Percentiles rank a stretch among this genome's conserved stretches.
These are phyloP conservation scores for Trissoscelio sp. DNA, from an alignment of 2,888 invertebrate genomes.

Conservation along the genomic window DNA sequence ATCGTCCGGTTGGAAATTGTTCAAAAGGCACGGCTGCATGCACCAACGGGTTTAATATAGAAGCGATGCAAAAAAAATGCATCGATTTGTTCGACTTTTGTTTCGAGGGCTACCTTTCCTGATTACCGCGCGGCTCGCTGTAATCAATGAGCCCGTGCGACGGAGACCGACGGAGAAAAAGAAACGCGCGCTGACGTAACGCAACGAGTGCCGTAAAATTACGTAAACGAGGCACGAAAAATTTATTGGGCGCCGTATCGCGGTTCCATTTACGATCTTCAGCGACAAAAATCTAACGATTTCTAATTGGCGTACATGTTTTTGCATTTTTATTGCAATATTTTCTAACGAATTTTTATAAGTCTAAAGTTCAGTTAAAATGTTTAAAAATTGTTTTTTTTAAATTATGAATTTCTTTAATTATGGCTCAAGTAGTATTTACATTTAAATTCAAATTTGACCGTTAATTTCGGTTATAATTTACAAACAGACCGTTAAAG, in stretches of 20 bases:
- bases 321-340: too few relatives aligned
- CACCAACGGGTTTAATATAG: constrained; percentile 45
- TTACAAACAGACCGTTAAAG: too few relatives aligned
- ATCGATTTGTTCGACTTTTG: constrained; percentile 60
- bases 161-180: constrained; percentile 19
- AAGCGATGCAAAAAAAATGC: constrained; percentile 45
- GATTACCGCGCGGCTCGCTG: constrained; percentile 33
- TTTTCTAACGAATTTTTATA: too few relatives aligned
- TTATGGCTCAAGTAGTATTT: too few relatives aligned
- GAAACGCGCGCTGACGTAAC: constrained; percentile 32
- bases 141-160: constrained; percentile 50
- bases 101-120: constrained; percentile 38
- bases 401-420: too few relatives aligned
- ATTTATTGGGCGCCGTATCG: constrained; percentile 15
- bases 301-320: neutral
- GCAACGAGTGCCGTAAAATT: constrained; percentile 24
- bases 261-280: constrained; percentile 12
- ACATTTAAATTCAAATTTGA: constrained; percentile 3
- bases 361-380: too few relatives aligned
- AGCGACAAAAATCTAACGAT: neutral
- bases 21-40: constrained; percentile 30
- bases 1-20: constrained; percentile 48
- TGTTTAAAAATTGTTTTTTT: too few relatives aligned
- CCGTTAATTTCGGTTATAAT: too few relatives aligned
- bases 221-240: constrained; percentile 38